Base-by-base conservation (phyloP, 1,140 invertebrate species). In the Rhagoletis zephyria region DNA sequence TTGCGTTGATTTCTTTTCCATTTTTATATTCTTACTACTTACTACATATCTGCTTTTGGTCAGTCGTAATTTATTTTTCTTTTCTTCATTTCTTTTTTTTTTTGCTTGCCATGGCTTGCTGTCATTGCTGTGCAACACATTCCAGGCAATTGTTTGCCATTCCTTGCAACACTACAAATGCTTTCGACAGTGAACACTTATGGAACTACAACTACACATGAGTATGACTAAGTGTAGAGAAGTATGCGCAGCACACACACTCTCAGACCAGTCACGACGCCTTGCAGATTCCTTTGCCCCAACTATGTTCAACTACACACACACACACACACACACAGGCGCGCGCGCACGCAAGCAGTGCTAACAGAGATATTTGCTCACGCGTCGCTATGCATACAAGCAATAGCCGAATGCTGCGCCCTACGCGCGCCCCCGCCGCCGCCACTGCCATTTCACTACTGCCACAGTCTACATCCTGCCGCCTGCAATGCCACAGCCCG, bases 111-210 rank as follows among this genome's bases (percentile, higher is more conserved):
- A 7, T 63, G 61, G 61, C 61, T 63, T 63, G 61, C 61, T 63
- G 74, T 81, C 74, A 81, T 81, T 81, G 7, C 48, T 56, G 74
- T 81, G 74, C 74, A 81, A 81, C 74, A 81, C 74, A 81, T 81
- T 81, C 48, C 74, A 56, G n/a, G 48, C 74, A 59, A 81, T 81
- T 81, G 48, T 81, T 81, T 81, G 74, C 48, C 74, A 81, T 81
- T 81, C 48, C 74, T 81, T 81, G 48, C 45, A 51, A 81, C 74
- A 56, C 74, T 81, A 56, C 74, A 51, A 81, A 56, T 81, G 16
- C 74, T 56, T 81, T 51, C 10, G 51, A 0, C 74, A 30, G 48
- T 48, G 56, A 10, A 81, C 48, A 4, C 30, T 7, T 67, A 14
- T 40, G 5, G n/a, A 67, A 67, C 64, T 63, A 16, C 3, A 5